Percentiles rank a stretch among this genome's conserved stretches.
Conservation (phyloP, 2,113 vertebrate genomes). For the Callithrix jacchus region DNA sequence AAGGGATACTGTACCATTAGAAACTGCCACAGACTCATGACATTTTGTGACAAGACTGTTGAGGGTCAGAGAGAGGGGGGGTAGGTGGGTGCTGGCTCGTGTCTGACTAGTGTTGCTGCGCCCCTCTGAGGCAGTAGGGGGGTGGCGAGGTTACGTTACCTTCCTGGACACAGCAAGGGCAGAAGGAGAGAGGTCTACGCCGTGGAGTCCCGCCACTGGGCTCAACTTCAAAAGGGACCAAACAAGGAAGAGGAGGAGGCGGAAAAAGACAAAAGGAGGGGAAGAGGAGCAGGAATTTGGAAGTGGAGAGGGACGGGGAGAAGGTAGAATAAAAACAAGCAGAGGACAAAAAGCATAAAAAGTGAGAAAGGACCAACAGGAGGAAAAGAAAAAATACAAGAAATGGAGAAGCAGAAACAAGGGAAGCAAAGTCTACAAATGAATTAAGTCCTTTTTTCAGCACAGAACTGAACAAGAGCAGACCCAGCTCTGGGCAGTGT, state of each 20-base stretch:
- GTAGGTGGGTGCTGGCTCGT: slow-evolving; percentile 44
- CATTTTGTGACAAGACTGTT: slow-evolving; percentile 68
- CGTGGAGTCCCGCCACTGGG: slow-evolving; percentile 96
- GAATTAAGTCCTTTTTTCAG: slow-evolving; percentile 79
- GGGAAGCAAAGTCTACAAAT: slow-evolving; percentile 83
- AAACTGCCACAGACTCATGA: slow-evolving; percentile 75
- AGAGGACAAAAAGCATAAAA: slow-evolving; percentile 86
- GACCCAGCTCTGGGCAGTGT: slow-evolving; percentile 54
- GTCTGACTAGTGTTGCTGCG: slow-evolving; percentile 74
- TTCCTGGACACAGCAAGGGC: slow-evolving; percentile 99
- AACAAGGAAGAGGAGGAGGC: slow-evolving; percentile 78
- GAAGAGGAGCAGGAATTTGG: slow-evolving; percentile 81
- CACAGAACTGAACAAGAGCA: slow-evolving; percentile 77
- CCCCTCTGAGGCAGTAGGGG: slow-evolving; percentile 81
- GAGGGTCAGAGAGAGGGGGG: slow-evolving; percentile 57
- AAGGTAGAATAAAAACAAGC: slow-evolving; percentile 85
- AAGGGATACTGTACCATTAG: slow-evolving; percentile 84
- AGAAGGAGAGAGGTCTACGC: slow-evolving; percentile 99
- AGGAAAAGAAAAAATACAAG: slow-evolving; percentile 82
- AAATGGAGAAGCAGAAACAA: slow-evolving; percentile 87
- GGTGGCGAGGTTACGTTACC: slow-evolving; percentile 92
- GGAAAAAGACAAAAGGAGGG: slow-evolving; percentile 61
- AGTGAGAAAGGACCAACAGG: slow-evolving; percentile 84
- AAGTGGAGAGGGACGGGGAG: slow-evolving; percentile 82
- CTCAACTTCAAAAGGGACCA: slow-evolving; percentile 93